Conservation (phyloP, 2,797 vertebrate species). For the Helostoma temminkii region DNA sequence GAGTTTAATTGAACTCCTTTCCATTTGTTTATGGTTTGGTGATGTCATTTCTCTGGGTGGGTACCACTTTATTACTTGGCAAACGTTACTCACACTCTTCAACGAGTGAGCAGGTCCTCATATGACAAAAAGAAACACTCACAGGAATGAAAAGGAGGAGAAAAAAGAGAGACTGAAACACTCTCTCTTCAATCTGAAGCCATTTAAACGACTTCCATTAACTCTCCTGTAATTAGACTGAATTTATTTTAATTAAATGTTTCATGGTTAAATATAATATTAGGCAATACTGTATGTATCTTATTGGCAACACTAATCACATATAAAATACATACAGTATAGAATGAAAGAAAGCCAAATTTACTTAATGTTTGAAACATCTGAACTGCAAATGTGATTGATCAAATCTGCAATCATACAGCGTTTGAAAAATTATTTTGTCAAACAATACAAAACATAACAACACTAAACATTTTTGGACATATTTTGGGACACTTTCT, state of each 20-base stretch:
- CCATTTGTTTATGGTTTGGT: conserved; percentile 59
- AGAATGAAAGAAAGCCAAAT: not conserved
- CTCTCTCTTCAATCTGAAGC: conserved; percentile 55
- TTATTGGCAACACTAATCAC: conserved; percentile 15
- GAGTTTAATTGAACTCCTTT: conserved; percentile 34
- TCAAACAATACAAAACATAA: not conserved
- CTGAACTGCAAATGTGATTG: conserved; percentile 29
- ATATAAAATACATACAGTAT: conserved; percentile 24
- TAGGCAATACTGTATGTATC: conserved; percentile 32
- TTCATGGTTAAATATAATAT: conserved; percentile 28
- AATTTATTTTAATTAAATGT: conserved; percentile 47
- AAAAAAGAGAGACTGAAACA: conserved; percentile 46
- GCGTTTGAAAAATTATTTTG: not conserved
- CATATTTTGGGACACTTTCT: not conserved
- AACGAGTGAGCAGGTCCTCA: conserved; percentile 74
- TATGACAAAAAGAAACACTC: conserved; percentile 71
- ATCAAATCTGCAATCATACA: conserved; percentile 6
- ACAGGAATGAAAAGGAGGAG: conserved; percentile 63
- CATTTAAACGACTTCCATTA: conserved; percentile 71
- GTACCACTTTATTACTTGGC: conserved; percentile 85
- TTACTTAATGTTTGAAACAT: not conserved
- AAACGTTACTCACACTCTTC: conserved; percentile 81
- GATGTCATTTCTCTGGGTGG: conserved; percentile 93
- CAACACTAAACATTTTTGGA: conserved; percentile 13
- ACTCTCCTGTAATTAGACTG: conserved; percentile 72